These are phyloP conservation scores for Anisognathus igniventris DNA, from an alignment of 2,797 vertebrate species.

Conservation along the genomic window DNA sequence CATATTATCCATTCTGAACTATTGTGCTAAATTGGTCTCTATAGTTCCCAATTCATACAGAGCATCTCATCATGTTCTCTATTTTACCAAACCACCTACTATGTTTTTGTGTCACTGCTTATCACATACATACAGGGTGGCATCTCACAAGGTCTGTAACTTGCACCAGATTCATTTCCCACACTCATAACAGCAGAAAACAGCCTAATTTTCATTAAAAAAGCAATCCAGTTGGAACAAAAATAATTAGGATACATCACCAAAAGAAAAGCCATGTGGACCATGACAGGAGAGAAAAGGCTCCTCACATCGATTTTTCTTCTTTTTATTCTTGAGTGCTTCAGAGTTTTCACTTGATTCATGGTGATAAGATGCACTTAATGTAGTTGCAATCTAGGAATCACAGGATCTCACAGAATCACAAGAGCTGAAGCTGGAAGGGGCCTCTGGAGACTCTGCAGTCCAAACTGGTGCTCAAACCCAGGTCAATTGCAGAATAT, in stretches of 20 bases:
- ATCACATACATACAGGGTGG: background rate
- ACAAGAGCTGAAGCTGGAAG: background rate
- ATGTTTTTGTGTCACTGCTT: background rate
- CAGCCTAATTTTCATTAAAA: conserved; percentile 10
- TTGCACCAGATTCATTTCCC: background rate
- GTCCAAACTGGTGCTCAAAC: background rate
- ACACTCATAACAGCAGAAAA: background rate
- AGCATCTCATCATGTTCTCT: background rate
- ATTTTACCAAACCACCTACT: background rate
- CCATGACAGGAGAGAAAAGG: background rate
- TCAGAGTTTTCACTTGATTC: background rate
- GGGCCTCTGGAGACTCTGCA: background rate
- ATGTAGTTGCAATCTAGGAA: background rate
- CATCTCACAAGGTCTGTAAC: background rate
- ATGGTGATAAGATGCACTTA: background rate
- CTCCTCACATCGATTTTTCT: background rate
- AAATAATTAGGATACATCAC: conserved; percentile 8
- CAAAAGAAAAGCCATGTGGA: background rate
- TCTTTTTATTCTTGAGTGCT: background rate
- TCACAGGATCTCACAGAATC: background rate
- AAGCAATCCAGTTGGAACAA: background rate
- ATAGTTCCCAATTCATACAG: background rate
- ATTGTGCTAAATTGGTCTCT: background rate
- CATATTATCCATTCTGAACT: background rate
- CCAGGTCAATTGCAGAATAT: background rate